Conservation (phyloP, 2,797 vertebrate genomes). For the Ptychobarbus kaznakovi region DNA sequence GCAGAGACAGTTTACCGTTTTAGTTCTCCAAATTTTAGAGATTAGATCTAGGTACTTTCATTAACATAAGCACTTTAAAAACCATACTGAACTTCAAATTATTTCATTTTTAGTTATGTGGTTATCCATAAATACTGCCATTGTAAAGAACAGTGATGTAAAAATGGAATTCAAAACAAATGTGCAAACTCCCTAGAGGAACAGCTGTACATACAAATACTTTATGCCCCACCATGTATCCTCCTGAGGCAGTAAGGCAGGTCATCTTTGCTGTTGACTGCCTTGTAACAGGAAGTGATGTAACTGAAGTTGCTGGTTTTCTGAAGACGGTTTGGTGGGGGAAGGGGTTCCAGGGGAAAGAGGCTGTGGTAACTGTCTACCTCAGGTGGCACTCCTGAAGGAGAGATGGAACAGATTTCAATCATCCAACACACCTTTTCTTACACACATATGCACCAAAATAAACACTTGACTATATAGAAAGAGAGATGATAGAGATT, state of each 20-base stretch:
- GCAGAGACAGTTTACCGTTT: neutral
- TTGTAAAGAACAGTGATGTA: neutral
- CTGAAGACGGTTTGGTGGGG: slow-evolving; percentile 95
- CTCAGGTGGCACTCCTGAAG: slow-evolving; percentile 92
- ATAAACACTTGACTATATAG: slow-evolving; percentile 1
- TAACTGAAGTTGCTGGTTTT: slow-evolving; percentile 99
- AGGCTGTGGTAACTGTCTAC: slow-evolving; percentile 99
- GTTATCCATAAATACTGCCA: neutral
- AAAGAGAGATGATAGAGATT: neutral
- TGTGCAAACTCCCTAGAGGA: neutral
- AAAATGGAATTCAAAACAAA: neutral
- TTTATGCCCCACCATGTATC: slow-evolving; percentile 88
- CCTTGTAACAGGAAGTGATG: slow-evolving; percentile 98
- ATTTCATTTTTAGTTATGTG: neutral
- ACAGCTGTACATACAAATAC: neutral
- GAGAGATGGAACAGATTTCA: slow-evolving; percentile 25
- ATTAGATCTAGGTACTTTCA: neutral
- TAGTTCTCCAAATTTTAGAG: neutral
- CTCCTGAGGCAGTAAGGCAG: slow-evolving; percentile 98
- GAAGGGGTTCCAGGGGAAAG: slow-evolving; percentile 95
- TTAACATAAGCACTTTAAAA: neutral
- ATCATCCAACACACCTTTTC: neutral
- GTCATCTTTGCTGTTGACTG: slow-evolving; percentile 98
- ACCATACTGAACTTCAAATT: neutral
- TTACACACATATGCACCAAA: neutral